phyloP scores from a whole-genome alignment of 2,113 vertebrate species.

The Elephantulus edwardii region DNA sequence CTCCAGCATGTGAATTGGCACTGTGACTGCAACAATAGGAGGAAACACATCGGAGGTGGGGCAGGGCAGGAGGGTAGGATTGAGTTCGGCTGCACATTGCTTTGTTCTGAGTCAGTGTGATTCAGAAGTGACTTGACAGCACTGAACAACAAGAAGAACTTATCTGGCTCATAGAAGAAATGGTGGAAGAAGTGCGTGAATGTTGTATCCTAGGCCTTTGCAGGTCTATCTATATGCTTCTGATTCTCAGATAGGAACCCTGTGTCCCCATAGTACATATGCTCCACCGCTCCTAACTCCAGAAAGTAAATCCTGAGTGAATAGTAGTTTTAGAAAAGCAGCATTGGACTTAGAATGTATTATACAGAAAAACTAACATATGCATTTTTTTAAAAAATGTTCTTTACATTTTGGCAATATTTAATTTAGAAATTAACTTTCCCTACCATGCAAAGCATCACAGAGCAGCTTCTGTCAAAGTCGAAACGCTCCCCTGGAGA shows the following conservation, averaged over 20 bases:
- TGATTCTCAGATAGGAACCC: too few species aligned
- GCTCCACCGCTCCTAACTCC: background rate
- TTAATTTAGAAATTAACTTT: background rate
- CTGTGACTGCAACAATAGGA: too few species aligned
- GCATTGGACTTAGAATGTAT: background rate
- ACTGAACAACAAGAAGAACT: background rate
- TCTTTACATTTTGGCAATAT: background rate
- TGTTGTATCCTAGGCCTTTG: accelerated
- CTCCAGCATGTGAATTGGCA: too few species aligned
- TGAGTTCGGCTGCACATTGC: too few species aligned
- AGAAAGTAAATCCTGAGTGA: too few species aligned
- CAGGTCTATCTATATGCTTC: accelerated
- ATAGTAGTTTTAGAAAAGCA: too few species aligned
- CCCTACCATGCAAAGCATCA: background rate
- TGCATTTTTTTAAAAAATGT: background rate
- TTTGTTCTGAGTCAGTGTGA: background rate
- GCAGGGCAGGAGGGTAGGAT: background rate
- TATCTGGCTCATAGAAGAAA: background rate
- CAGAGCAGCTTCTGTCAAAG: background rate
- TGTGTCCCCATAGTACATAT: too few species aligned
- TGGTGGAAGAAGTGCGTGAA: too few species aligned
- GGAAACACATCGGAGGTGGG: too few species aligned
- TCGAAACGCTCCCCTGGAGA: background rate
- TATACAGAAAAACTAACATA: background rate
- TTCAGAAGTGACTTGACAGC: background rate